A percentile compares a stretch with the other conserved stretches of the same genome.
Conservation (phyloP, 2,113 vertebrate genomes). For the Neopipo cinnamomea region DNA sequence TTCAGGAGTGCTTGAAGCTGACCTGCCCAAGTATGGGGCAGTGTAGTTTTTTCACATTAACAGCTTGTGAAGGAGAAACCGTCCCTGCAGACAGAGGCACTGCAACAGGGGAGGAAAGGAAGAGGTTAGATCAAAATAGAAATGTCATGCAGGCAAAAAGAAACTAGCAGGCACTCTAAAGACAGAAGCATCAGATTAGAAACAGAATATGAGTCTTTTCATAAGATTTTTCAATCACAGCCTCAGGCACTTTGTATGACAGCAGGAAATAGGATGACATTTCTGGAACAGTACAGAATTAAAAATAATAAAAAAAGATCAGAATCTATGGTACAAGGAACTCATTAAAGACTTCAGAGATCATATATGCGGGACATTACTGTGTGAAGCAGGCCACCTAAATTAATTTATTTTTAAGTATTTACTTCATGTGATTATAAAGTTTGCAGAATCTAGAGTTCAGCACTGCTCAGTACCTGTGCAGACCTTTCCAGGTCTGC, state of each 20-base stretch:
- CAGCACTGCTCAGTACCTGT: not conserved
- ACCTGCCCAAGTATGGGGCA: conserved; percentile 39
- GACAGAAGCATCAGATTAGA: not conserved
- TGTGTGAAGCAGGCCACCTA: not conserved
- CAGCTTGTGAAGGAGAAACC: conserved; percentile 36
- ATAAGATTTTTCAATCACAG: not conserved
- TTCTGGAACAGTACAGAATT: conserved; percentile 17
- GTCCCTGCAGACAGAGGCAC: not conserved
- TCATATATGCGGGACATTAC: not conserved
- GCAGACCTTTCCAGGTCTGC: not conserved
- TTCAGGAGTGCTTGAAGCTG: conserved; percentile 45
- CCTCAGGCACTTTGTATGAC: not conserved
- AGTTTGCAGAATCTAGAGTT: not conserved
- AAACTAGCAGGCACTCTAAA: not conserved
- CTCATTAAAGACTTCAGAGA: not conserved
- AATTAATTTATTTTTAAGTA: not conserved
- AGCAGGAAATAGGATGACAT: not conserved
- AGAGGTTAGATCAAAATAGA: conserved; percentile 4
- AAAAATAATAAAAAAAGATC: not conserved
- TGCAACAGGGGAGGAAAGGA: not conserved
- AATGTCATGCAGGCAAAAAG: not conserved
- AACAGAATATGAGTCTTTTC: not conserved
- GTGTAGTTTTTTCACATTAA: not conserved
- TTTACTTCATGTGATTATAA: not conserved
- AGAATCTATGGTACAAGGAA: not conserved